Conservation (phyloP, 2,113 vertebrate genomes). For the Fregata magnificens region DNA sequence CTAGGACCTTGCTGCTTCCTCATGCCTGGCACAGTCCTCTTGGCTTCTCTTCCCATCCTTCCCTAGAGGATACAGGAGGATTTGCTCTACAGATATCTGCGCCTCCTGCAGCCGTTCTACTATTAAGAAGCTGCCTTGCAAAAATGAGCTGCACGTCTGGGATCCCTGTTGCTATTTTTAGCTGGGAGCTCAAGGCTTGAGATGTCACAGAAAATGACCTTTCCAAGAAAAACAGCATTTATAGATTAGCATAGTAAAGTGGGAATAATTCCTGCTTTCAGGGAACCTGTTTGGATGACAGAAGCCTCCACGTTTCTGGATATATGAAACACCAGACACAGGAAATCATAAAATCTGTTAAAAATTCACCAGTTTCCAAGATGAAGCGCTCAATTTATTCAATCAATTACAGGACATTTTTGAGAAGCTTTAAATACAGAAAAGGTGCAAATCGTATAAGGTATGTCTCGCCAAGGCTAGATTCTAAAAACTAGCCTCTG, state of each 20-base stretch:
- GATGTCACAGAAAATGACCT: neutral
- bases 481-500: neutral
- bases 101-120: neutral
- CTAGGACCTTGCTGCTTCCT: neutral
- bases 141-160: neutral
- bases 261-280: neutral
- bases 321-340: neutral
- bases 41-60: neutral
- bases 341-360: neutral
- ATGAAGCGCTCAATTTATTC: neutral
- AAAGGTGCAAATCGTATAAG: rapidly evolving
- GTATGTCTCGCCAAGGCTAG: rapidly evolving
- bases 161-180: neutral
- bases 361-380: neutral
- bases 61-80: neutral
- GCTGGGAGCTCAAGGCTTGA: neutral
- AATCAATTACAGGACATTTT: neutral
- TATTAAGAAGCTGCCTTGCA: neutral
- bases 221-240: neutral
- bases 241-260: neutral
- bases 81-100: neutral
- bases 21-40: neutral
- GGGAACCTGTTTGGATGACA: neutral
- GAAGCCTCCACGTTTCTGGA: neutral
- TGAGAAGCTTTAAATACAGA: neutral